phyloP scores from a whole-genome alignment of 2,797 vertebrate species.

The Intellagama lesueurii region DNA sequence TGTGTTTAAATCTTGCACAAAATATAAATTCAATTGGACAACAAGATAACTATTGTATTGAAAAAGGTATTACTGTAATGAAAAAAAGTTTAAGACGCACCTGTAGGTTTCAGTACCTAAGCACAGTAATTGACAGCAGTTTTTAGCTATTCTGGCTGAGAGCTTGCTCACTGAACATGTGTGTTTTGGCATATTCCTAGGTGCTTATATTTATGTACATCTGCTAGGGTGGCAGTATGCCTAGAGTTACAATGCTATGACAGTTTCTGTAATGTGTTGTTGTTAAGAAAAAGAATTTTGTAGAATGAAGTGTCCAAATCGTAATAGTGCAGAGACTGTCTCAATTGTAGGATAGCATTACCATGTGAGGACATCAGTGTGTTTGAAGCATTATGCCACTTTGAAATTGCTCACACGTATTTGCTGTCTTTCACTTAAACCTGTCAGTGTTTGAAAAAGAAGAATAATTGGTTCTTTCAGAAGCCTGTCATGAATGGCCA shows the following conservation, averaged over 20 bases:
- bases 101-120: neutral
- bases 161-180: neutral
- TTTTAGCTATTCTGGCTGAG: neutral
- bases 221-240: neutral
- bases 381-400: neutral
- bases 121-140: neutral
- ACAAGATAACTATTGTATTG: fast-evolving
- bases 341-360: neutral
- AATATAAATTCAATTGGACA: neutral
- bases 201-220: neutral
- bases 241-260: fast-evolving
- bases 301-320: neutral
- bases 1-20: neutral
- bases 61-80: neutral
- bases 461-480: neutral
- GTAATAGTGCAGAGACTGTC: neutral
- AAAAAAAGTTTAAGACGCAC: neutral
- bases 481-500: neutral
- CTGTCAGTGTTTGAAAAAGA: fast-evolving
- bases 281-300: neutral
- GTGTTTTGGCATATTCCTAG: neutral
- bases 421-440: neutral
- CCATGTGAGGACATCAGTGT: neutral
- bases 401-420: neutral
- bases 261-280: neutral